Evolutionary conservation across 2,113 vertebrate species (phyloP).

Genomic region (Cranoglanis bouderius): DNA sequence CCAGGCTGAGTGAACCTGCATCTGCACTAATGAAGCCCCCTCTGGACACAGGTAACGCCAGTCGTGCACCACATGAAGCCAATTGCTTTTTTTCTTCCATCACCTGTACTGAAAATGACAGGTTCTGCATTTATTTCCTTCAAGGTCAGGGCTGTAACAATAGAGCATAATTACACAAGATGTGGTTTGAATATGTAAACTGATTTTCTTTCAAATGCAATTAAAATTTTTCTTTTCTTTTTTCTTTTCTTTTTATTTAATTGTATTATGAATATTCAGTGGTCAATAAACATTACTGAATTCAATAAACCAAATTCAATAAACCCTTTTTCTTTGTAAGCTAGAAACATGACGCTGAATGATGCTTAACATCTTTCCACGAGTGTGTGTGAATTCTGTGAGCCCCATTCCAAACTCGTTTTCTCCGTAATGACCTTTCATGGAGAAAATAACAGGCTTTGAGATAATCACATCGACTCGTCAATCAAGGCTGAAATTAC

Average conservation of each 20-base stretch:
- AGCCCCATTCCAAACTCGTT: background rate
- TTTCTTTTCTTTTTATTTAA: background rate
- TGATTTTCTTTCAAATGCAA: background rate
- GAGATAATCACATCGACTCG: background rate
- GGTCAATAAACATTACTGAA: background rate
- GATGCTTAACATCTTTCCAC: background rate
- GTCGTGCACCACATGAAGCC: background rate
- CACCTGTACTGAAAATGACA: background rate
- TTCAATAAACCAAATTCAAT: background rate
- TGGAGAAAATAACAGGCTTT: slow-evolving; percentile 5
- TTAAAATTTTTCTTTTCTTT: background rate
- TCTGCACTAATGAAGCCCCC: slow-evolving; percentile 8
- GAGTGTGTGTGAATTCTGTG: background rate
- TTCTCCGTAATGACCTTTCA: background rate
- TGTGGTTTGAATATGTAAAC: background rate
- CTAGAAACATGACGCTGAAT: background rate
- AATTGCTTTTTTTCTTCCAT: background rate
- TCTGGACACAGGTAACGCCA: background rate
- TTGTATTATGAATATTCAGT: background rate
- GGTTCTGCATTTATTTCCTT: background rate
- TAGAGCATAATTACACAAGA: background rate
- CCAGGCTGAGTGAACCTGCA: background rate
- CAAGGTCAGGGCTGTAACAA: background rate
- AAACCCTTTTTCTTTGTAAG: background rate
- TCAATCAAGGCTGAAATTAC: background rate